Conservation (phyloP, 1,140 invertebrate genomes). For the Acyrthosiphon pisum region DNA sequence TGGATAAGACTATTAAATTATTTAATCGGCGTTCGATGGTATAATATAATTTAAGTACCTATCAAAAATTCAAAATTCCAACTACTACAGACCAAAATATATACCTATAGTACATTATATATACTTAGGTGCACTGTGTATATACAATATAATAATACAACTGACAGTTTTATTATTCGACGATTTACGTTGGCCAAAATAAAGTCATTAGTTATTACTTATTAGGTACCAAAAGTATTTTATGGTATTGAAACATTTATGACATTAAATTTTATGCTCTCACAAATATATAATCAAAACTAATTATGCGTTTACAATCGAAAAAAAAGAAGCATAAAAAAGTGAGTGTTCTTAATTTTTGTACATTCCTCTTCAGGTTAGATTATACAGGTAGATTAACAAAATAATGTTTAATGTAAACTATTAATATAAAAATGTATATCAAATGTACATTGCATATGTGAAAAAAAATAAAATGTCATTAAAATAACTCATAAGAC, state of each 20-base stretch:
- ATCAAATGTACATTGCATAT: not conserved
- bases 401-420: not conserved
- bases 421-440: not conserved
- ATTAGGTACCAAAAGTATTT: not conserved
- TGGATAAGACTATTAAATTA: constrained; percentile 7
- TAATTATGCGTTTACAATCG: not conserved
- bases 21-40: not conserved
- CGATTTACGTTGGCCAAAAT: not conserved
- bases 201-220: not conserved
- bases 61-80: not conserved
- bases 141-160: not conserved
- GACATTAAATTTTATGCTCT: not conserved
- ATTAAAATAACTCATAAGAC: not conserved
- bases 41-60: not conserved
- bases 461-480: not conserved
- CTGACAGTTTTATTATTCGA: not conserved
- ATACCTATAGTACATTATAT: not conserved
- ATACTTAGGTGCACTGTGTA: not conserved
- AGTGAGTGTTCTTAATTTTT: not conserved
- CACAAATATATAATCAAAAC: not conserved
- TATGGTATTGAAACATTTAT: not conserved
- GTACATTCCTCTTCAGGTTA: not conserved
- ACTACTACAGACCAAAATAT: not conserved
- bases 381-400: not conserved
- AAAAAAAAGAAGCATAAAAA: not conserved